phyloP scores from a whole-genome alignment of 1,140 invertebrate species.

The Drepana arcuata region DNA sequence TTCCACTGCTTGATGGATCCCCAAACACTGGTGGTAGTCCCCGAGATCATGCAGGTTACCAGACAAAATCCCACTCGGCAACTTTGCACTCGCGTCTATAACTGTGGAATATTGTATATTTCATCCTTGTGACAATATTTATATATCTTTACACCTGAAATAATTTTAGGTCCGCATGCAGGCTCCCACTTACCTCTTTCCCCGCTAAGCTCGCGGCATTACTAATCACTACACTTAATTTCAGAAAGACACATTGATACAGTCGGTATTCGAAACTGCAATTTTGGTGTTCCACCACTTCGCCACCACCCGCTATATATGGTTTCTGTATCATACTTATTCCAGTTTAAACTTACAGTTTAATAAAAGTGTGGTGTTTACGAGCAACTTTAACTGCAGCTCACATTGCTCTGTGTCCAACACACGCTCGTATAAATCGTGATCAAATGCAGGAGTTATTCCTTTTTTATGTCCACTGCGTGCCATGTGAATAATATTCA shows the following conservation, averaged over 20 bases:
- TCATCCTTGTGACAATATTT: no score
- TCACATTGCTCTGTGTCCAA: slow-evolving; percentile 13
- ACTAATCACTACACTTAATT: neutral
- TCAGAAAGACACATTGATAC: no score
- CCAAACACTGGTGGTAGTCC: slow-evolving; percentile 27
- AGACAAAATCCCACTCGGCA: slow-evolving; percentile 20
- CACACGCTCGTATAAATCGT: slow-evolving; percentile 20
- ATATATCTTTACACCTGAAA: no score
- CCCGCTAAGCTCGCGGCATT: neutral
- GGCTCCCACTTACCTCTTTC: no score
- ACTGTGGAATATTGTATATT: slow-evolving; percentile 25
- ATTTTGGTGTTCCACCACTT: no score
- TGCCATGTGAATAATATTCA: no score
- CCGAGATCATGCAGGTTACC: slow-evolving; percentile 23
- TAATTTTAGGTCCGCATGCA: no score
- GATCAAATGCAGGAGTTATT: slow-evolving; percentile 21
- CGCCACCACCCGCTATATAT: no score
- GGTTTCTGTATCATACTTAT: neutral
- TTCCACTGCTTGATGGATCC: slow-evolving; percentile 9
- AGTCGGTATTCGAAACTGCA: no score
- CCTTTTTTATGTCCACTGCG: no score
- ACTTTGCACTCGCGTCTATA: slow-evolving; percentile 21
- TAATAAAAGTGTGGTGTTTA: slow-evolving; percentile 8
- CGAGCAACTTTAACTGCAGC: slow-evolving; percentile 12
- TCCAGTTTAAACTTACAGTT: slow-evolving; percentile 17